Evolutionary conservation across 1,140 invertebrate genomes (phyloP).

Genomic region (Microvelia longipes): DNA sequence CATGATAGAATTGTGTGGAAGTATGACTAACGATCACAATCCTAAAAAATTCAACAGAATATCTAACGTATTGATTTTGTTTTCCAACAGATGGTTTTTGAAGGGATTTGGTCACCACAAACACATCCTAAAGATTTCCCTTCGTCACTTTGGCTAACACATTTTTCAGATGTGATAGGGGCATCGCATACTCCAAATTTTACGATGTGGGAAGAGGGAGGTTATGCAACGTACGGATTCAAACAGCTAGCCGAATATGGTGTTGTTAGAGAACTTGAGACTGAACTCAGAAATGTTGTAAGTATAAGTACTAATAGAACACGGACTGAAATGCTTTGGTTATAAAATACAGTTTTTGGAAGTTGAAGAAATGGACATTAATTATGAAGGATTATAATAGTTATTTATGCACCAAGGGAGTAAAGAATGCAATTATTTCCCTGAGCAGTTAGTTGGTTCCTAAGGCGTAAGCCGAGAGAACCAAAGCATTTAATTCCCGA

Average conservation of each 20-base stretch:
- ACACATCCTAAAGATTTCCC: conserved; percentile 98
- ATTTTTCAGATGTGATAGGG: conserved; percentile 96
- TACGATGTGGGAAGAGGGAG: conserved; percentile 85
- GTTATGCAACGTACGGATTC: conserved; percentile 79
- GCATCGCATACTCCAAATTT: conserved; percentile 84
- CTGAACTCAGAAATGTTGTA: conserved; percentile 67
- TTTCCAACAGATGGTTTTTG: conserved; percentile 58
- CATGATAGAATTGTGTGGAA: not conserved
- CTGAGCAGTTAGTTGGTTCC: too few relatives aligned
- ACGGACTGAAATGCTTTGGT: too few relatives aligned
- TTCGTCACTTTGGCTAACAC: conserved; percentile 63
- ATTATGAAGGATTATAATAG: too few relatives aligned
- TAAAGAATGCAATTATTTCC: too few relatives aligned
- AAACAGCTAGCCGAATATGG: conserved; percentile 88
- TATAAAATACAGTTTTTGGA: too few relatives aligned
- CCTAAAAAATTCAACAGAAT: not conserved
- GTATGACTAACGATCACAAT: not conserved
- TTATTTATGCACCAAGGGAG: too few relatives aligned
- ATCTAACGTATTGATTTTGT: not conserved
- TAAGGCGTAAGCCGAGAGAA: too few relatives aligned
- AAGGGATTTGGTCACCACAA: conserved; percentile 88
- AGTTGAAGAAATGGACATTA: too few relatives aligned
- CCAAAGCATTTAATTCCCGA: too few relatives aligned
- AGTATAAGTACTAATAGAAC: conserved; percentile 6
- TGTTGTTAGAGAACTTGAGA: conserved; percentile 75